A percentile compares a stretch with the other conserved stretches of the same genome.
Conservation (phyloP, 2,888 invertebrate genomes). For the Tholera decimalis region DNA sequence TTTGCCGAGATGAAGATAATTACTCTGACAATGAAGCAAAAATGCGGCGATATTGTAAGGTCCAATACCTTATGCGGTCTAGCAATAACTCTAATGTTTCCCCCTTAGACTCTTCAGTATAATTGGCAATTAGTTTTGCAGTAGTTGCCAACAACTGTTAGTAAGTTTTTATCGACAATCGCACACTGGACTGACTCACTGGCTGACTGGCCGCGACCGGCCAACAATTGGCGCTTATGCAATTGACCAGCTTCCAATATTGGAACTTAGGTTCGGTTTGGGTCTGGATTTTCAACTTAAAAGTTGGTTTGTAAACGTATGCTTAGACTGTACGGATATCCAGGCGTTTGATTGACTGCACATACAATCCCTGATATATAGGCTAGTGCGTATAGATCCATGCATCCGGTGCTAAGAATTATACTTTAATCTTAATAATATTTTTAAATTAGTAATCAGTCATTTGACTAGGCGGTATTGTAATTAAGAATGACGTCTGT, state of each 20-base stretch:
- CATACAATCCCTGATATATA: not conserved
- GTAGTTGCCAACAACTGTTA: conserved; percentile 79
- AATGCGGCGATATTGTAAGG: conserved; percentile 41
- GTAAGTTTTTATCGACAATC: conserved; percentile 75
- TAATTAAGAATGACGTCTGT: not conserved
- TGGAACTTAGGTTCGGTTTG: conserved; percentile 52
- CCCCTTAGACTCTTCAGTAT: conserved; percentile 57
- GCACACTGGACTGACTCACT: conserved; percentile 77
- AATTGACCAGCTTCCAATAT: conserved; percentile 81
- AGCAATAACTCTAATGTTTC: conserved; percentile 41
- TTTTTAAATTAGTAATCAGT: conserved; percentile 9
- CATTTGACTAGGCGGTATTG: conserved; percentile 1
- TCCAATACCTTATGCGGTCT: conserved; percentile 28
- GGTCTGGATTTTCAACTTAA: conserved; percentile 46
- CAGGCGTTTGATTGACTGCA: not conserved
- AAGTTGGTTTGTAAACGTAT: conserved; percentile 13
- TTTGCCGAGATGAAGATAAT: conserved; percentile 51
- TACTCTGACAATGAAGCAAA: conserved; percentile 56
- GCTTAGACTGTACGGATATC: not conserved
- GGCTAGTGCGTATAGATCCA: no score
- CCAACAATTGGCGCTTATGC: conserved; percentile 83
- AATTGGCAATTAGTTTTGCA: conserved; percentile 81
- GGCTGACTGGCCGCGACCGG: conserved; percentile 72
- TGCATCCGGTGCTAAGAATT: not conserved
- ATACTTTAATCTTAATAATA: not conserved